Conservation (phyloP, 2,113 vertebrate genomes). For the Odontesthes bonariensis region DNA sequence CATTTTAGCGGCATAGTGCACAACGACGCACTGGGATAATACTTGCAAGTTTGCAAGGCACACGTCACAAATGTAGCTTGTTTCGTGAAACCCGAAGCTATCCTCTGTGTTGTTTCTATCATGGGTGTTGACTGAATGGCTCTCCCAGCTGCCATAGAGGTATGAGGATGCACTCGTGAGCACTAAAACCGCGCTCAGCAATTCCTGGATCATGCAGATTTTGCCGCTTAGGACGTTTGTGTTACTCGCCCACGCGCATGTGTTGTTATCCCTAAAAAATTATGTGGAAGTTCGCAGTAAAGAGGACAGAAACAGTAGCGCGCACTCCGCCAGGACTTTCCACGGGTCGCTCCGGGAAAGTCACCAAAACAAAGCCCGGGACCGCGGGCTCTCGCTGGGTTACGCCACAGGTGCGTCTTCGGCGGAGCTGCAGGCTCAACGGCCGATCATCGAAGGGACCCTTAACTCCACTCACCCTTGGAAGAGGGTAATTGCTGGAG, state of each 20-base stretch:
- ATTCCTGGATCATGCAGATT: constrained; percentile 78
- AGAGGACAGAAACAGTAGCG: constrained; percentile 36
- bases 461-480: constrained; percentile 63
- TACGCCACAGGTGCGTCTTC: constrained; percentile 80
- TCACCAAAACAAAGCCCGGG: constrained; percentile 56
- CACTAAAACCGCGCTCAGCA: constrained; percentile 42
- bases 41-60: constrained; percentile 57
- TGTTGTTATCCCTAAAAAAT: constrained; percentile 59
- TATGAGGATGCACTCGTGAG: constrained; percentile 61
- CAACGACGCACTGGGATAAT: neutral
- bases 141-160: constrained; percentile 31
- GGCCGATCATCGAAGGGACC: constrained; percentile 35
- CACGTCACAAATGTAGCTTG: constrained; percentile 2
- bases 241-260: constrained; percentile 61
- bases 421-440: constrained; percentile 39
- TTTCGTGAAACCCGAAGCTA: neutral
- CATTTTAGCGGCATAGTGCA: constrained; percentile 31
- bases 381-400: constrained; percentile 47
- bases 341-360: constrained; percentile 56
- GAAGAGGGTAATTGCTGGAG: constrained; percentile 45
- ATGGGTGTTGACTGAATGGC: constrained; percentile 74
- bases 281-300: constrained; percentile 58
- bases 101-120: constrained; percentile 11
- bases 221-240: constrained; percentile 70
- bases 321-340: constrained; percentile 50